Evolutionary conservation across 1,140 invertebrate species (phyloP).

Genomic region (Saxidomus purpurata): DNA sequence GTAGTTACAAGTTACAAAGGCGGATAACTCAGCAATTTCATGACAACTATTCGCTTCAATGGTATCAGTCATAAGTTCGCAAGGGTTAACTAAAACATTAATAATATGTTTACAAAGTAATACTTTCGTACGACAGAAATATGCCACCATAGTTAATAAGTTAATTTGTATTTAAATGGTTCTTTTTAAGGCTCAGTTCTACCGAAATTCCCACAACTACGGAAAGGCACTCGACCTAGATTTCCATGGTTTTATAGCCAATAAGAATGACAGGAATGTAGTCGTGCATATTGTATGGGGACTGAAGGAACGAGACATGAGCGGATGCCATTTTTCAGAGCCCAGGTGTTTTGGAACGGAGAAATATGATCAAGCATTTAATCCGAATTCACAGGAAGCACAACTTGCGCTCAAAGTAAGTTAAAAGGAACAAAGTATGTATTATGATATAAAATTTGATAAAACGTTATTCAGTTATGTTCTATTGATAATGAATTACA

Average conservation of each 20-base stretch:
- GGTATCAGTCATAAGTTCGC: no score
- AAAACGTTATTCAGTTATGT: no score
- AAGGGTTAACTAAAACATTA: no score
- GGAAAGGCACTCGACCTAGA: slow-evolving; percentile 53
- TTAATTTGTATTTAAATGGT: no score
- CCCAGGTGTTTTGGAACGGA: slow-evolving; percentile 68
- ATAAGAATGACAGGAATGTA: slow-evolving; percentile 48
- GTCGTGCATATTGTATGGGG: slow-evolving; percentile 76
- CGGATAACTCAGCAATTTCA: no score
- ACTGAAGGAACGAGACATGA: slow-evolving; percentile 71
- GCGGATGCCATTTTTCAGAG: slow-evolving; percentile 70
- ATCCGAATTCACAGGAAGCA: slow-evolving; percentile 68
- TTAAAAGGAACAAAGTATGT: neutral
- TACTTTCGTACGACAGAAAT: no score
- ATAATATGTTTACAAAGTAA: no score
- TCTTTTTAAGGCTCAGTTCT: slow-evolving; percentile 58
- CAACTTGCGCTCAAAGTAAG: slow-evolving; percentile 72
- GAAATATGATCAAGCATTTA: slow-evolving; percentile 69
- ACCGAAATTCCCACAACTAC: slow-evolving; percentile 64
- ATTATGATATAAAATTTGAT: no score
- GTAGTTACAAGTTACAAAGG: no score
- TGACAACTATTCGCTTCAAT: no score
- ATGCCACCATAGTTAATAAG: no score
- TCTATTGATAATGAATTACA: no score
- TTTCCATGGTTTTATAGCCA: slow-evolving; percentile 54